Evolutionary conservation across 2,888 invertebrate species (phyloP).

Genomic region (Cyclophora albipunctata): DNA sequence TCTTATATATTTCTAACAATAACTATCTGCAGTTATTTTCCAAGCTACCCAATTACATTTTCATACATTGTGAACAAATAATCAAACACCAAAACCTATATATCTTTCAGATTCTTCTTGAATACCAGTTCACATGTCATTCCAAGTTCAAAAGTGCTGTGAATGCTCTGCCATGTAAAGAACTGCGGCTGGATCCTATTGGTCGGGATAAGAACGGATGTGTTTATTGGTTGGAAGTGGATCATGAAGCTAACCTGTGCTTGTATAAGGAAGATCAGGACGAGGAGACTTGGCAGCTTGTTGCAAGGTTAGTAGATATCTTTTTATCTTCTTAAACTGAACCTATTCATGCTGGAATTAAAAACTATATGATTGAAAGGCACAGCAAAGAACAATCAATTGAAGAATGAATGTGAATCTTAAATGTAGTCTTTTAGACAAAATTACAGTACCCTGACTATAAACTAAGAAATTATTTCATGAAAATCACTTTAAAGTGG

Average conservation of each 20-base stretch:
- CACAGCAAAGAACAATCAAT: no score
- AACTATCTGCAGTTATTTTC: not conserved
- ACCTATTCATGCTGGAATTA: not conserved
- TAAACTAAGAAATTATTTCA: no score
- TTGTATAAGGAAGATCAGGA: slow-evolving; percentile 97
- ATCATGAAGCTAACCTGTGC: slow-evolving; percentile 90
- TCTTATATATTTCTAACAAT: not conserved
- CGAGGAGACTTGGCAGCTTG: slow-evolving; percentile 95
- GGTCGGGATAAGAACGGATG: slow-evolving; percentile 94
- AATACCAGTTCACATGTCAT: slow-evolving; percentile 96
- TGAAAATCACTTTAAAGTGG: no score
- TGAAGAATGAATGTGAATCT: no score
- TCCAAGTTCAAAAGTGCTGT: slow-evolving; percentile 93
- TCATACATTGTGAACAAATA: no score
- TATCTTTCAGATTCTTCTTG: slow-evolving; percentile 84
- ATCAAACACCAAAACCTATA: no score
- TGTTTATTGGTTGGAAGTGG: slow-evolving; percentile 95
- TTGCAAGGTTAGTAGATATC: slow-evolving; percentile 80
- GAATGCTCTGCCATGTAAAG: slow-evolving; percentile 84
- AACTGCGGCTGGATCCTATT: slow-evolving; percentile 90
- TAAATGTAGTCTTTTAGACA: no score
- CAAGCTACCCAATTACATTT: no score
- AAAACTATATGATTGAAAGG: no score
- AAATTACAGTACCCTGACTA: no score
- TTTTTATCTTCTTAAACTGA: not conserved